phyloP scores from a whole-genome alignment of 2,888 invertebrate genomes.

The Bruchidius siliquastri region DNA sequence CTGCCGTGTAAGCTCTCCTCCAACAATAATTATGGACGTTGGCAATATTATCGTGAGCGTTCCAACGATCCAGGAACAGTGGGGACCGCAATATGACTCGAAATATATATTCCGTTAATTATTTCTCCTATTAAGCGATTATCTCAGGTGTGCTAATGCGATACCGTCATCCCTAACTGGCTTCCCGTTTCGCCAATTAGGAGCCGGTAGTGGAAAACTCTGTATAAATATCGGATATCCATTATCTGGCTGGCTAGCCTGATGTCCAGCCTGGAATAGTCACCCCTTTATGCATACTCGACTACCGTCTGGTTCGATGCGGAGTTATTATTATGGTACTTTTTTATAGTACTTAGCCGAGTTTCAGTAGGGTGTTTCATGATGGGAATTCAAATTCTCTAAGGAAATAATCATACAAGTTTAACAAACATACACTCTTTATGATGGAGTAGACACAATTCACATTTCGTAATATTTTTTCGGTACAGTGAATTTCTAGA shows the following conservation, averaged over 20 bases:
- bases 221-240: constrained; percentile 9
- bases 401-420: too few relatives aligned
- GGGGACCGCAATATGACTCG: background rate
- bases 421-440: too few relatives aligned
- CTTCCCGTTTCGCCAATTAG: constrained; percentile 11
- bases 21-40: too few relatives aligned
- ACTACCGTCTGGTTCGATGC: background rate
- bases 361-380: too few relatives aligned
- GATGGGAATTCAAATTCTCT: too few relatives aligned
- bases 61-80: background rate
- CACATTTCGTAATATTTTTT: too few relatives aligned
- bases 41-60: background rate
- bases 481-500: too few relatives aligned
- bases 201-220: constrained; percentile 5
- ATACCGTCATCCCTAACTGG: constrained; percentile 14
- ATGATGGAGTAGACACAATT: too few relatives aligned
- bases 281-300: background rate
- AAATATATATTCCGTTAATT: constrained; percentile 20
- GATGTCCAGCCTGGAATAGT: background rate
- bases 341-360: too few relatives aligned
- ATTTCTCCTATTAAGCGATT: constrained; percentile 19
- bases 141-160: constrained; percentile 26
- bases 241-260: background rate
- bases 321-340: too few relatives aligned
- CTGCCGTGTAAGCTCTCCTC: too few relatives aligned